Conservation (phyloP, 2,113 vertebrate genomes). For the Poeciliopsis occidentalis region DNA sequence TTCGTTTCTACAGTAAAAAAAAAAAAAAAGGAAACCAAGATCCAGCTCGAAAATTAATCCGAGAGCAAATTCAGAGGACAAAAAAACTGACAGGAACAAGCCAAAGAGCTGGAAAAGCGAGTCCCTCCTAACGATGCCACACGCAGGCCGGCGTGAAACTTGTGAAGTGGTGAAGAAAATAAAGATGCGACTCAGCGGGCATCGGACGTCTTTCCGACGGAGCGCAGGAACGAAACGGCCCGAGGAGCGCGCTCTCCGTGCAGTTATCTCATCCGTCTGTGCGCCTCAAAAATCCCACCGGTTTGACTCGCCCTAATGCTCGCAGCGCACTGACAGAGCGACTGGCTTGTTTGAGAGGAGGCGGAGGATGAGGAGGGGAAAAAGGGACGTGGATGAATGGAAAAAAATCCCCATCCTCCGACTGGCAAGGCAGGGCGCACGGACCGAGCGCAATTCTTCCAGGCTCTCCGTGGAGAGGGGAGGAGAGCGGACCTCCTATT, state of each 20-base stretch:
- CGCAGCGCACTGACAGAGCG: slow-evolving; percentile 77
- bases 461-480: slow-evolving; percentile 28
- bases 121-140: slow-evolving; percentile 18
- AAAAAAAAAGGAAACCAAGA: not conserved
- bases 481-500: slow-evolving; percentile 29
- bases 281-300: slow-evolving; percentile 66
- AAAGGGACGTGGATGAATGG: slow-evolving; percentile 55
- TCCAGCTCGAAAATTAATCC: slow-evolving; percentile 50
- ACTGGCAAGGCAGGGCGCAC: slow-evolving; percentile 73
- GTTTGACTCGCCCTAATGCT: slow-evolving; percentile 76
- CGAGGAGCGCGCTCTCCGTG: slow-evolving; percentile 43
- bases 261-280: slow-evolving; percentile 60
- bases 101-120: slow-evolving; percentile 37
- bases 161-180: slow-evolving; percentile 31
- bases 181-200: slow-evolving; percentile 15
- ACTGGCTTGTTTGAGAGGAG: slow-evolving; percentile 71
- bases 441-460: slow-evolving; percentile 68
- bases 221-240: slow-evolving; percentile 47
- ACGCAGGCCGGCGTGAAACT: slow-evolving; percentile 49
- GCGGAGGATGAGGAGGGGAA: slow-evolving; percentile 40
- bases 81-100: slow-evolving; percentile 43
- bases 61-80: slow-evolving; percentile 12
- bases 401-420: slow-evolving; percentile 75
- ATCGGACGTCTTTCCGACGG: slow-evolving; percentile 37
- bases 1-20: not conserved